Evolutionary conservation across 2,797 vertebrate genomes (phyloP).

Genomic region (Trematomus bernacchii): DNA sequence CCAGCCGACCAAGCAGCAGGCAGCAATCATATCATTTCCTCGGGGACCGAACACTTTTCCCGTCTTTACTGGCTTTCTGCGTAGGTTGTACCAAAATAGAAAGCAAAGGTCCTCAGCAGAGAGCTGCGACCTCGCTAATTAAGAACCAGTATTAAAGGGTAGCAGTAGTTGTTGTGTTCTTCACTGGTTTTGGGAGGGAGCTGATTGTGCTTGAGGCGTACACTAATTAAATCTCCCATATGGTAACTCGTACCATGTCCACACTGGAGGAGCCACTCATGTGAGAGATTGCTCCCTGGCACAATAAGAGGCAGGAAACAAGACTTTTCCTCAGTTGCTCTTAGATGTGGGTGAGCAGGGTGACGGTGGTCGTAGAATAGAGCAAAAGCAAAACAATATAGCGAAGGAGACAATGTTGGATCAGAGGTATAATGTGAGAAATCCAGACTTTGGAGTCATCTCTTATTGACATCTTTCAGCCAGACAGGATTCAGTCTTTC

Average conservation of each 20-base stretch:
- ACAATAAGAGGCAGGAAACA: conserved; percentile 56
- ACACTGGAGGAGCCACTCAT: conserved; percentile 73
- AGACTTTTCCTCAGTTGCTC: conserved; percentile 47
- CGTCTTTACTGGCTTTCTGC: conserved; percentile 49
- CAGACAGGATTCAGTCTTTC: conserved; percentile 40
- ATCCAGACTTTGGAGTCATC: conserved; percentile 26
- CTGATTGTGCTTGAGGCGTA: conserved; percentile 71
- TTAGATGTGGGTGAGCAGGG: conserved; percentile 25
- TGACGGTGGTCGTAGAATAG: conserved; percentile 4
- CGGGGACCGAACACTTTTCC: conserved; percentile 42
- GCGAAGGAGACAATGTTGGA: neutral
- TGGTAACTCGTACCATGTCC: conserved; percentile 75
- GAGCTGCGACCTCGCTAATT: conserved; percentile 68
- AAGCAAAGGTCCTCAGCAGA: conserved; percentile 54
- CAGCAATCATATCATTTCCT: conserved; percentile 73
- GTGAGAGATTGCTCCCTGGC: conserved; percentile 72
- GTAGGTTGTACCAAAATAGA: conserved; percentile 62
- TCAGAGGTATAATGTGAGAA: conserved; percentile 13
- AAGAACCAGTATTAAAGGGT: conserved; percentile 66
- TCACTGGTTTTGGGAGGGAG: conserved; percentile 59
- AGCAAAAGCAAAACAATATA: conserved; percentile 14
- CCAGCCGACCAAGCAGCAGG: conserved; percentile 51
- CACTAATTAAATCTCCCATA: conserved; percentile 85
- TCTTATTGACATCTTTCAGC: conserved; percentile 37
- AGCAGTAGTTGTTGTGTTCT: conserved; percentile 57